Conservation (phyloP, 2,888 invertebrate genomes). For the Theodoxus fluviatilis region DNA sequence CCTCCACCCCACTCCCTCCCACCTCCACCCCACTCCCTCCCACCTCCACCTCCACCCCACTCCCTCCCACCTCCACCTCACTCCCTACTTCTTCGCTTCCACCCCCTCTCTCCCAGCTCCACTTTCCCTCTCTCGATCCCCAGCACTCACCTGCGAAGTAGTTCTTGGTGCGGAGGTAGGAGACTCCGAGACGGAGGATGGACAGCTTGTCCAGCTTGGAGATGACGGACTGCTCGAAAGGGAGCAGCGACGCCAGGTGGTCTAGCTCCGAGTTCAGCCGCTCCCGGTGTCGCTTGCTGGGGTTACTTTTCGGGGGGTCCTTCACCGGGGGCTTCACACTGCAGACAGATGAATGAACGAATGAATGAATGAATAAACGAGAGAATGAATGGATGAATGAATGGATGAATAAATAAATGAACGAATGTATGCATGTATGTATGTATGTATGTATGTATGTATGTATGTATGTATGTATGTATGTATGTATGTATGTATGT, state of each 20-base stretch:
- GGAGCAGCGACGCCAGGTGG: slow-evolving; percentile 80
- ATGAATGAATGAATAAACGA: too few relatives aligned
- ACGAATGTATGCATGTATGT: background rate
- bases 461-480: too few relatives aligned
- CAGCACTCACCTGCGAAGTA: slow-evolving; percentile 95
- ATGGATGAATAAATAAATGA: background rate
- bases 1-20: too few relatives aligned
- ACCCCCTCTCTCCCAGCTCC: too few relatives aligned
- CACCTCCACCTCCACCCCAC: too few relatives aligned
- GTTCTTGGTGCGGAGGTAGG: slow-evolving; percentile 96
- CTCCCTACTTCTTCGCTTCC: too few relatives aligned
- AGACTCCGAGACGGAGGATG: slow-evolving; percentile 95
- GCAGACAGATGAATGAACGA: slow-evolving; percentile 68
- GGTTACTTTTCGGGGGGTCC: slow-evolving; percentile 73
- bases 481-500: too few relatives aligned
- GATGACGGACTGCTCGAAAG: slow-evolving; percentile 97
- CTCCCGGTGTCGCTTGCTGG: slow-evolving; percentile 97
- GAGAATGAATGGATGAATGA: too few relatives aligned
- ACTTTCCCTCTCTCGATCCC: too few relatives aligned
- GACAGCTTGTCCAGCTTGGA: slow-evolving; percentile 97
- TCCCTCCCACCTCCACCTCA: too few relatives aligned
- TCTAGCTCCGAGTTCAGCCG: slow-evolving; percentile 97
- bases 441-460: background rate
- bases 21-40: too few relatives aligned
- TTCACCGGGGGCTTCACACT: slow-evolving; percentile 85